Percentiles rank a stretch among this genome's conserved stretches.
phyloP scores from a whole-genome alignment of 2,888 invertebrate species.

The Tribolium freemani region DNA sequence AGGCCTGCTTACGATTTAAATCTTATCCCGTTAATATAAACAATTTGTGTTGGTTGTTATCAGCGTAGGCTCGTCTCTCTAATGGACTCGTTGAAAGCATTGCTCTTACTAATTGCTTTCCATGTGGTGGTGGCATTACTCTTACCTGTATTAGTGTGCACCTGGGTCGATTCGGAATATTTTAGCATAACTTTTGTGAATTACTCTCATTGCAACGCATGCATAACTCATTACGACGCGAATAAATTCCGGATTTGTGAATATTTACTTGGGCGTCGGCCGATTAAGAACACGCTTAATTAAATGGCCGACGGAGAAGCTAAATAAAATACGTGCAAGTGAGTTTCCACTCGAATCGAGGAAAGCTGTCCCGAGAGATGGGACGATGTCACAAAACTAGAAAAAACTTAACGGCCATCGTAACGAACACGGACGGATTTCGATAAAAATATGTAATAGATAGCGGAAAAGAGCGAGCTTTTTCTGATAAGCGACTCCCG shows the following conservation, averaged over 20 bases:
- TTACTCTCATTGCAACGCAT: slow-evolving; percentile 33
- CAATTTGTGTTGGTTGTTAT: slow-evolving; percentile 15
- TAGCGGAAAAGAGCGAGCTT: slow-evolving; percentile 29
- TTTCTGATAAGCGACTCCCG: slow-evolving; percentile 33
- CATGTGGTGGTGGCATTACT: slow-evolving; percentile 20
- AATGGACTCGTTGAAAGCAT: slow-evolving; percentile 25
- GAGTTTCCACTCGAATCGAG: slow-evolving; percentile 27
- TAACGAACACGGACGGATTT: slow-evolving; percentile 24
- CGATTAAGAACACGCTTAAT: slow-evolving; percentile 44
- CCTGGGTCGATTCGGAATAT: slow-evolving; percentile 29
- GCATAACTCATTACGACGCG: slow-evolving; percentile 32
- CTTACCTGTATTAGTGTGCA: slow-evolving; percentile 19
- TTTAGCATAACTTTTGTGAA: slow-evolving; percentile 34
- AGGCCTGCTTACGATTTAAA: not conserved
- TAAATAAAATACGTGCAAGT: slow-evolving; percentile 45
- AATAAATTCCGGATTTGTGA: slow-evolving; percentile 43
- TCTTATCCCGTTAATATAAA: not conserved
- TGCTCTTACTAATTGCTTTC: slow-evolving; percentile 21
- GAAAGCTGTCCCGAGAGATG: slow-evolving; percentile 19
- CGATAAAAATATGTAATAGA: slow-evolving; percentile 33
- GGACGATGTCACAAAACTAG: slow-evolving; percentile 2
- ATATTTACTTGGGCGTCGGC: slow-evolving; percentile 36
- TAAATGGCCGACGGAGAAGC: slow-evolving; percentile 40
- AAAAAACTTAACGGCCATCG: slow-evolving; percentile 9
- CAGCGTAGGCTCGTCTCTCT: not conserved